Percentiles rank a stretch among this genome's conserved stretches.
phyloP scores from a whole-genome alignment of 2,888 invertebrate genomes.

The Protula sp. region DNA sequence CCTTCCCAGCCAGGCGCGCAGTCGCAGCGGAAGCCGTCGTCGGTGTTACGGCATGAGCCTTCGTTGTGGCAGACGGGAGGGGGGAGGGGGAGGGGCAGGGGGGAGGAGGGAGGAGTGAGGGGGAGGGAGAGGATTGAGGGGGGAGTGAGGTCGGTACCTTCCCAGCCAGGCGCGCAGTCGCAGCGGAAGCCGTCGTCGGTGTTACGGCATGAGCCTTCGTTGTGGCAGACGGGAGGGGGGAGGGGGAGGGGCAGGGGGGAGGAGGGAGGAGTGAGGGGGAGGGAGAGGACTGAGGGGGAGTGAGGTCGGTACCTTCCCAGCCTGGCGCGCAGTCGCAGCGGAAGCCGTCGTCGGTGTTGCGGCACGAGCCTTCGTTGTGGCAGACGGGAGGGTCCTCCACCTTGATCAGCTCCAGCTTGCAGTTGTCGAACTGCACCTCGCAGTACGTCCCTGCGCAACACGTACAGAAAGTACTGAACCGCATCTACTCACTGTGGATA shows the following conservation, averaged over 20 bases:
- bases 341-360: background rate
- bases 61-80: conserved; percentile 3
- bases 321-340: background rate
- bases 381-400: conserved; percentile 2
- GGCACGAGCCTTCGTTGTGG: conserved; percentile 1
- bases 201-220: conserved; percentile 1
- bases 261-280: too few species aligned
- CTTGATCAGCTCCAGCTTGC: too few species aligned
- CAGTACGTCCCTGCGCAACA: too few species aligned
- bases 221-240: conserved; percentile 3
- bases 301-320: background rate
- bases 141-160: too few species aligned
- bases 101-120: too few species aligned
- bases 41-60: background rate
- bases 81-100: too few species aligned
- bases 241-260: too few species aligned
- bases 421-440: too few species aligned
- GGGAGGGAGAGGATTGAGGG: too few species aligned
- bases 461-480: too few species aligned
- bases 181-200: background rate
- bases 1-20: background rate
- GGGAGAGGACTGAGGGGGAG: too few species aligned
- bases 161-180: background rate
- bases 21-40: background rate
- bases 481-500: too few species aligned